phyloP scores from a whole-genome alignment of 2,888 invertebrate genomes.

The Drosophila meridiana region DNA sequence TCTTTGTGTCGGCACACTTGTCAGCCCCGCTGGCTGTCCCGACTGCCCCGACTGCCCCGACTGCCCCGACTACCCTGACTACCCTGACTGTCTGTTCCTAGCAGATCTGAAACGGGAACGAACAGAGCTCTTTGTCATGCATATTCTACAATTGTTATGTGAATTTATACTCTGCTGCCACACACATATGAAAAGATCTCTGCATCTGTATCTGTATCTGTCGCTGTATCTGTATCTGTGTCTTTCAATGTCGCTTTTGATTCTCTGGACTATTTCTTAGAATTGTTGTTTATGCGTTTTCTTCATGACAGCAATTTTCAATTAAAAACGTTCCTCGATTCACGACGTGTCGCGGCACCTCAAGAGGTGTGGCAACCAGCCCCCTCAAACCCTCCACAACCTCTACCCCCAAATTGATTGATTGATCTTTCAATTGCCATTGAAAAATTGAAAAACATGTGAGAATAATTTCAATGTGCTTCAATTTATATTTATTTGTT shows the following conservation, averaged over 20 bases:
- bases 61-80: background rate
- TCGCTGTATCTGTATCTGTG: conserved; percentile 21
- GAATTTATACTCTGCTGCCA: conserved; percentile 57
- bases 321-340: conserved; percentile 59
- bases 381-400: background rate
- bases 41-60: conserved; percentile 18
- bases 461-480: conserved; percentile 12
- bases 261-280: conserved; percentile 68
- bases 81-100: conserved; percentile 14
- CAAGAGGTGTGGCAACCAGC: conserved; percentile 39
- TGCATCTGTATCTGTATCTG: conserved; percentile 18
- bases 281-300: conserved; percentile 69
- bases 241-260: conserved; percentile 57
- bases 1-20: conserved; percentile 37
- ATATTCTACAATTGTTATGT: conserved; percentile 78
- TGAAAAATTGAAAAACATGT: conserved; percentile 2
- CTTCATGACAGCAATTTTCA: conserved; percentile 77
- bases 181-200: conserved; percentile 2
- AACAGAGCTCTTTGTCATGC: conserved; percentile 71
- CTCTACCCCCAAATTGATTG: conserved; percentile 10
- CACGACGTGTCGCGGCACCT: conserved; percentile 22
- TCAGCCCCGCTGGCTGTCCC: conserved; percentile 21
- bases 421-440: conserved; percentile 41
- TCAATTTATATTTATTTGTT: background rate
- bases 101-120: conserved; percentile 62